These are phyloP conservation scores for Drymonia ruficornis DNA, from an alignment of 2,888 invertebrate genomes.

Conservation along the genomic window DNA sequence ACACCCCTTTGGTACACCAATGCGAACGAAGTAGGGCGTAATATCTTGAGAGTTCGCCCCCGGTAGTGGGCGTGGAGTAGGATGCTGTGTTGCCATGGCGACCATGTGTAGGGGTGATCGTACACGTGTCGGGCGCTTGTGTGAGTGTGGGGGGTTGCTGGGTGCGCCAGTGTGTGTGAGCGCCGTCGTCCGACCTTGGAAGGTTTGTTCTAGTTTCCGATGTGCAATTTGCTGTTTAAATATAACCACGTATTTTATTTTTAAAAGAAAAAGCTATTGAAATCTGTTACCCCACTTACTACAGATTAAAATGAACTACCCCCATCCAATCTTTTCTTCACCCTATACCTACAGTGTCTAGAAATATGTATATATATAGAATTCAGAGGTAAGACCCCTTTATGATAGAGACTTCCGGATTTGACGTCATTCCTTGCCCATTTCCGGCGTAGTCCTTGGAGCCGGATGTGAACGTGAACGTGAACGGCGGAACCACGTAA, in stretches of 20 bases:
- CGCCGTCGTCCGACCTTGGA: conserved; percentile 69
- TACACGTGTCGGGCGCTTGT: conserved; percentile 61
- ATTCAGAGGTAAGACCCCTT: conserved; percentile 6
- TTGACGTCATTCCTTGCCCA: conserved; percentile 61
- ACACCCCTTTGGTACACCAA: conserved; percentile 83
- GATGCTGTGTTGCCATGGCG: conserved; percentile 86
- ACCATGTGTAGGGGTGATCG: conserved; percentile 79
- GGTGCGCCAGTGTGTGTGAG: conserved; percentile 48
- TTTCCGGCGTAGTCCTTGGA: conserved; percentile 70
- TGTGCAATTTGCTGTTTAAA: conserved; percentile 24
- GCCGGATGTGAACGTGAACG: conserved; percentile 60
- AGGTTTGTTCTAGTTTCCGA: conserved; percentile 74
- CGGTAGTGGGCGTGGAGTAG: conserved; percentile 85
- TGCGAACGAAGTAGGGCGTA: conserved; percentile 82
- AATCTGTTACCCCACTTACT: not conserved
- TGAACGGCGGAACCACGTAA: conserved; percentile 70
- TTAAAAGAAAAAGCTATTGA: no score
- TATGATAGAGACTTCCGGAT: conserved; percentile 28
- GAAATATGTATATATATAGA: not conserved
- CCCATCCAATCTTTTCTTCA: not conserved
- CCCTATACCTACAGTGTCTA: not conserved
- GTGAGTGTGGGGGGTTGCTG: conserved; percentile 61
- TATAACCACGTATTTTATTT: not conserved
- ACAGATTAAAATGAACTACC: not conserved
- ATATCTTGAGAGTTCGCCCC: conserved; percentile 83